Evolutionary conservation across 2,113 vertebrate species (phyloP).

Genomic region (Petroica traversi): DNA sequence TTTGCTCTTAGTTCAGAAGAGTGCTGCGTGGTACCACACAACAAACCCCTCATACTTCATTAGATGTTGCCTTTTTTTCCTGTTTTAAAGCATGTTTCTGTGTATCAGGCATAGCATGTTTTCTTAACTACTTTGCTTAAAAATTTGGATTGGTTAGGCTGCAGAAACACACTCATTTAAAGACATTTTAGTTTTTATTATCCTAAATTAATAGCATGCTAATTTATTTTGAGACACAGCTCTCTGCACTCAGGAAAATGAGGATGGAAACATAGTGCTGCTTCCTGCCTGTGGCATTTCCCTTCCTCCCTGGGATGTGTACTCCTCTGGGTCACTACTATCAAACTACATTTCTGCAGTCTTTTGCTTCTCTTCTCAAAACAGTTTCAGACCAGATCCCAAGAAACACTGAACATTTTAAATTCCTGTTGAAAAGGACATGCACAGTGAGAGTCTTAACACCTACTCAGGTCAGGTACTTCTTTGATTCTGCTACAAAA

Average conservation of each 20-base stretch:
- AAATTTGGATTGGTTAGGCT: neutral
- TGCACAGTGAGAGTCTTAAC: neutral
- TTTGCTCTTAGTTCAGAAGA: neutral
- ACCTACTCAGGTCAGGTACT: neutral
- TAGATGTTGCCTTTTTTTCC: neutral
- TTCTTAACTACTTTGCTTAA: neutral
- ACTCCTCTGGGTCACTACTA: neutral
- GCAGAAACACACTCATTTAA: neutral
- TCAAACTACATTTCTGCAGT: neutral
- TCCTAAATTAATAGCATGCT: neutral
- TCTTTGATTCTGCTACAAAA: constrained; percentile 33
- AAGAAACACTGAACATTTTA: neutral
- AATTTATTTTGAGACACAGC: neutral
- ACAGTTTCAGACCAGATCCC: neutral
- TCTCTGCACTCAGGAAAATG: neutral
- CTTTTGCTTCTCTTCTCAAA: neutral
- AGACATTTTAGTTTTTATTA: neutral
- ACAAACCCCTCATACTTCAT: neutral
- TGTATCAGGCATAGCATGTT: neutral
- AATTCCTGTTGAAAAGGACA: neutral
- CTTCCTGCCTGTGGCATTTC: neutral
- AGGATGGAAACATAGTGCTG: neutral
- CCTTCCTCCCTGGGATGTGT: neutral
- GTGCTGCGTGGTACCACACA: neutral
- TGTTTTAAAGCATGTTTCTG: neutral